phyloP scores from a whole-genome alignment of 2,888 invertebrate species.

The Latrodectus elegans region DNA sequence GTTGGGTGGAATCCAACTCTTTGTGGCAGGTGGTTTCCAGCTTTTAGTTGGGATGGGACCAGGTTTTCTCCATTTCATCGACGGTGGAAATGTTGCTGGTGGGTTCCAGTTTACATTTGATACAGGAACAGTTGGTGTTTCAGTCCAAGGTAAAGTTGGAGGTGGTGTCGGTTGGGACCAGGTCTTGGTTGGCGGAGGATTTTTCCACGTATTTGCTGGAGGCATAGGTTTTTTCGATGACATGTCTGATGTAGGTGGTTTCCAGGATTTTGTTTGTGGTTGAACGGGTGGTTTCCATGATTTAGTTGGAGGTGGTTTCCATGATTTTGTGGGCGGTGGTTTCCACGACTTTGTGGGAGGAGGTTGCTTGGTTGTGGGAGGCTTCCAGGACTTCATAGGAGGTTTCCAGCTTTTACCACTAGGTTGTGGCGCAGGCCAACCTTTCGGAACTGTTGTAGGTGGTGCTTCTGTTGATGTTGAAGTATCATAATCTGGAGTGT shows the following conservation, averaged over 20 bases:
- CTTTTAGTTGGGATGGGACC: constrained; percentile 35
- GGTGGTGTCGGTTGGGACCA: constrained; percentile 6
- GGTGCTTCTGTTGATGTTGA: constrained; percentile 35
- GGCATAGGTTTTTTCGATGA: constrained; percentile 14
- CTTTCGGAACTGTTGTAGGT: constrained; percentile 12
- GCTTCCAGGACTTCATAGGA: constrained; percentile 22
- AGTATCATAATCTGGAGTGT: constrained; percentile 29
- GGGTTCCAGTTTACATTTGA: constrained; percentile 27
- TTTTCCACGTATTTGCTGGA: constrained; percentile 19
- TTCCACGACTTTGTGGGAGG: constrained; percentile 46
- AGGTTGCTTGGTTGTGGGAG: constrained; percentile 6
- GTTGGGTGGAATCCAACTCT: constrained; percentile 48
- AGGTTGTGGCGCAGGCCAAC: constrained; percentile 36
- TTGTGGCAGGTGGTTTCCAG: constrained; percentile 46
- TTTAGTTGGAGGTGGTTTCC: constrained; percentile 57
- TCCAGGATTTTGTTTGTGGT: constrained; percentile 7
- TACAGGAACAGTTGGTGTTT: constrained; percentile 9
- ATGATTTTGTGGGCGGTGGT: constrained; percentile 45
- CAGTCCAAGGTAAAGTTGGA: neutral
- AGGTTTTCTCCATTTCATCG: constrained; percentile 46
- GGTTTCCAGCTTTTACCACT: constrained; percentile 59
- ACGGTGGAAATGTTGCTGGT: constrained; percentile 20
- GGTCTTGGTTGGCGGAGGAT: constrained; percentile 1
- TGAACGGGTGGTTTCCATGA: constrained; percentile 36
- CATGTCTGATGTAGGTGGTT: constrained; percentile 15